Evolutionary conservation across 2,888 invertebrate genomes (phyloP).

Genomic region (Spodoptera littoralis): DNA sequence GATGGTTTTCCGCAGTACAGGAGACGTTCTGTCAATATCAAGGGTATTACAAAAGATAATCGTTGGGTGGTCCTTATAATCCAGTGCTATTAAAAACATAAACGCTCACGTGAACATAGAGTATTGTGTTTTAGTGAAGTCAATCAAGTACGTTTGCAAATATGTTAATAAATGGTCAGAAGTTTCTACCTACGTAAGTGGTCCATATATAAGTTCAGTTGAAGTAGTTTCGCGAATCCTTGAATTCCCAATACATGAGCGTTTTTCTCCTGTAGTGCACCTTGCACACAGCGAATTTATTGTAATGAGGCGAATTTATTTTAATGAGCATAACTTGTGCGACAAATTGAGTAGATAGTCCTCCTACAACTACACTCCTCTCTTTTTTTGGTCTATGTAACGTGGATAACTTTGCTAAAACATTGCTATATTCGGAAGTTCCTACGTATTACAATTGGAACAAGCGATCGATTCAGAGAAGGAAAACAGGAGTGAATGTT

Average conservation of each 20-base stretch:
- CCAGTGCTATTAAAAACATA: too few species aligned
- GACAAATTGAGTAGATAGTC: background rate
- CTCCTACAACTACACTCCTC: constrained; percentile 1
- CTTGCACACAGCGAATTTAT: constrained; percentile 8
- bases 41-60: too few species aligned
- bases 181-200: background rate
- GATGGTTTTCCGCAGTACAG: too few species aligned
- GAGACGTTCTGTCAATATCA: too few species aligned
- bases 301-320: constrained; percentile 4
- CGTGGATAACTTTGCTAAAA: constrained; percentile 9
- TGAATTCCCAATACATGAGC: constrained; percentile 2
- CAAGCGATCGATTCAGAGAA: constrained; percentile 6
- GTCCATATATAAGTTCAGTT: constrained; percentile 5
- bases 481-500: constrained; percentile 15
- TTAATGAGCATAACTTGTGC: background rate
- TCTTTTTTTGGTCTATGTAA: constrained; percentile 3
- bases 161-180: too few species aligned
- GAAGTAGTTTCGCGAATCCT: constrained; percentile 4
- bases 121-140: too few species aligned
- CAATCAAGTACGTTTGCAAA: too few species aligned
- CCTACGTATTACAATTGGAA: constrained; percentile 11
- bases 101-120: too few species aligned
- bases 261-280: constrained; percentile 11
- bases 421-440: constrained; percentile 10
- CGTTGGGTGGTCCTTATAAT: too few species aligned